Evolutionary conservation across 2,797 vertebrate species (phyloP), one percentile per base, ranked within the genome.

Genomic region (Amniataba percoides): DNA sequence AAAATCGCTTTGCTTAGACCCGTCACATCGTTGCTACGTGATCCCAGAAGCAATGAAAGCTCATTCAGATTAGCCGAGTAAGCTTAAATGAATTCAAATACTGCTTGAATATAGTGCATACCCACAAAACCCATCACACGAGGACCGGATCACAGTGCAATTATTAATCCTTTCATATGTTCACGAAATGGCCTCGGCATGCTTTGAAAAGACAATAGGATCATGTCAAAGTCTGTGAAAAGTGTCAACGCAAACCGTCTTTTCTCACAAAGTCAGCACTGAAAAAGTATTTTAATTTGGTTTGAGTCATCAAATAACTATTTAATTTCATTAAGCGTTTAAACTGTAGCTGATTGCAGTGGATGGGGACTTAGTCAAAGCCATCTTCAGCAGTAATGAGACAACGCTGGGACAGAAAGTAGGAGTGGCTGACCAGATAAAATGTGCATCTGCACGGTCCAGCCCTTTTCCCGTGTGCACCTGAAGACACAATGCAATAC

Each of bases 401-500:
- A 23, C 52, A 42, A 39, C 5, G 36, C 67, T 46, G 45, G 71
- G 66, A 39, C 58, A 58, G 49, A 43, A 69, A 75, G 71, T 84
- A 57, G 83, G 73, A 85, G 74, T 67, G 81, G 78, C 63, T 61
- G 53, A 86, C 45, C 66, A 59, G 72, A 86, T 87, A 66, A 75
- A 85, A 78, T 61, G 65, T 81, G 74, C 58, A 66, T 80, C 53
- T 69, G 69, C 73, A 48, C 34, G 16, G 53, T 56, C 14, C 52
- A 71, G 77, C 76, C 61, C 62, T 55, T n/a, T 70, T 68, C 71
- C 71, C 16, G 7, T 46, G 57, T 55, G 71, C 80, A 85, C 77
- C 84, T 83, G 68, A 74, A 83, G 68, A 87, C 67, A 87, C 67
- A 77, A 89, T 75, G 77, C 83, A 89, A 74, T 72, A 76, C 78